phyloP scores from a whole-genome alignment of 2,888 invertebrate species.

The Crematogaster levior region DNA sequence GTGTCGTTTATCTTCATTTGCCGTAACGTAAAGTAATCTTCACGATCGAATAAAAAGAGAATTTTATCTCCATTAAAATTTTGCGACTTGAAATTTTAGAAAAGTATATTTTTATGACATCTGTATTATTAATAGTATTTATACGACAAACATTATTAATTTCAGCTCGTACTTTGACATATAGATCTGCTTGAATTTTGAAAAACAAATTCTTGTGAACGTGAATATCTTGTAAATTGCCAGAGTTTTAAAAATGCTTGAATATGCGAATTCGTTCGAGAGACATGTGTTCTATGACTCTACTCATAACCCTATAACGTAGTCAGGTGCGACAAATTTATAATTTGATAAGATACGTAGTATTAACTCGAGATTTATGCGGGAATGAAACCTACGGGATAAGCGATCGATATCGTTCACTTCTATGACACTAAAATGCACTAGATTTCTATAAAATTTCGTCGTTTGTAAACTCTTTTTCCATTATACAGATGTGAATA shows the following conservation, averaged over 20 bases:
- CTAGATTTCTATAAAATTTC: background rate
- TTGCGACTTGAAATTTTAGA: background rate
- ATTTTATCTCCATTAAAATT: conserved; percentile 8
- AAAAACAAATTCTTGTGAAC: conserved; percentile 15
- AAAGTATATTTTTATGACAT: background rate
- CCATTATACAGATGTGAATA: background rate
- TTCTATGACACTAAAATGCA: background rate
- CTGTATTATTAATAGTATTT: too few species aligned
- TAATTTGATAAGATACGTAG: background rate
- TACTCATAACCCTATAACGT: background rate
- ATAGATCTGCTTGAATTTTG: background rate
- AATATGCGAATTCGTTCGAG: background rate
- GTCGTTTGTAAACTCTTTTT: background rate
- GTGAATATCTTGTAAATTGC: background rate
- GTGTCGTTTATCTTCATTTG: conserved; percentile 23
- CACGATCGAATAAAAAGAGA: background rate
- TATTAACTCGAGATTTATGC: conserved; percentile 8
- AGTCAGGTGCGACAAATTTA: background rate
- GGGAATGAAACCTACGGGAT: background rate
- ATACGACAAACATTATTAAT: background rate
- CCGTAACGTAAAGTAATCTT: background rate
- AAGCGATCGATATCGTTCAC: background rate
- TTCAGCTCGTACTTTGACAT: background rate
- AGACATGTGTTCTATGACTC: background rate
- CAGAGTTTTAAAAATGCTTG: background rate